Base-by-base conservation (phyloP, 2,113 vertebrate species). In the Pelecanus crispus region DNA sequence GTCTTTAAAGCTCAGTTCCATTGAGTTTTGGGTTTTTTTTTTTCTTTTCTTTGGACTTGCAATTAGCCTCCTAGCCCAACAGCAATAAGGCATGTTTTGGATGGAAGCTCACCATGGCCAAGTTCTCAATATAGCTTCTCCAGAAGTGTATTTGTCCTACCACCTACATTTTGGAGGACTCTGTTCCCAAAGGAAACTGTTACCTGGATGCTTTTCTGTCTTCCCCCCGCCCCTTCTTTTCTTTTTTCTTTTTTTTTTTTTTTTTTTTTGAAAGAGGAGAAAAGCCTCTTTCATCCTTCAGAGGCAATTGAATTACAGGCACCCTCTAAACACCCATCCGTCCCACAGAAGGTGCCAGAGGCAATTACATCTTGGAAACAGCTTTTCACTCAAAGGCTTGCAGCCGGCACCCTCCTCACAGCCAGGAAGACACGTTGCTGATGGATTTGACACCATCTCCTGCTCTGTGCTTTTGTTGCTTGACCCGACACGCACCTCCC, bases 71-170 rank as follows among this genome's bases (percentile, higher is more conserved):
- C 66, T 45, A 80, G 90, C 95, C 95, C 95, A 94, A 96, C 75
- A 95, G 90, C 95, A 95, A 95, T 71, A 94, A 70, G 80, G 80
- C n/a, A 58, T 96, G 87, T 94, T 96, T 92, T 45, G 80, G 66
- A 82, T 95, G 80, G 95, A 92, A 86, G 80, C 80, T 94, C 72
- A 71, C 24, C 38, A 10, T 17, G 52, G 90, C 83, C 52, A 53
- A 87, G 73, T 42, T 84, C 89, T 94, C 79, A 49, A 59, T 78
- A 81, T 38, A 90, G 92, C 70, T 92, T 77, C 94, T 75, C 83
- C 90, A 96, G 75, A 71, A 86, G 74, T 0, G 1, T 78, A 32
- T 94, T 94, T 96, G 45, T 95, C 83, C 70, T 85, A 42, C 79
- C 75, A 86, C 87, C 92, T 91, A 92, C 86, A 1, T 75, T 88